These are phyloP conservation scores for Chaetura pelagica DNA, from an alignment of 2,113 vertebrate genomes.

Conservation along the genomic window DNA sequence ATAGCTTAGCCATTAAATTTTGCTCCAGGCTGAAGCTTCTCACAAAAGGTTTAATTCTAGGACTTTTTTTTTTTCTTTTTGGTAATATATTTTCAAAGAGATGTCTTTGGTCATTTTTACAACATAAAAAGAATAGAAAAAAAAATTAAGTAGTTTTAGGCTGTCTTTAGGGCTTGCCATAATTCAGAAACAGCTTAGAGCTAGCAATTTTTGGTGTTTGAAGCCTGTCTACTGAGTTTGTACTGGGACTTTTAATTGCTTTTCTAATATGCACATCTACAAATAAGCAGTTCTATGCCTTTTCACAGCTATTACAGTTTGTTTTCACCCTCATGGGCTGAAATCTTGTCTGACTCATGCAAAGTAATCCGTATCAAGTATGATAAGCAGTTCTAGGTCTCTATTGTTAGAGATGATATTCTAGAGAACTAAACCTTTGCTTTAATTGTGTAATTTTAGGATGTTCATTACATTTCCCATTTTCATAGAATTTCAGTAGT, in stretches of 20 bases:
- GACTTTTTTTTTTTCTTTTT: background rate
- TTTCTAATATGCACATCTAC: slow-evolving; percentile 14
- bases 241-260: background rate
- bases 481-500: background rate
- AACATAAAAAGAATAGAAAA: background rate
- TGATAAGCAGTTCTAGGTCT: background rate
- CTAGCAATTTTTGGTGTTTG: background rate
- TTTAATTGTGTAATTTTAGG: background rate
- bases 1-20: slow-evolving; percentile 55
- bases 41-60: slow-evolving; percentile 58
- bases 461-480: background rate
- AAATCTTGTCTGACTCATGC: slow-evolving; percentile 6
- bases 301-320: background rate
- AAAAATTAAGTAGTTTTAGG: slow-evolving; percentile 25
- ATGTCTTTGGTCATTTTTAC: slow-evolving; percentile 47
- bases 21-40: slow-evolving; percentile 50
- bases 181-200: slow-evolving; percentile 15
- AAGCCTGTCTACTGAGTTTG: background rate
- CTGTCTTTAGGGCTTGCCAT: slow-evolving; percentile 10
- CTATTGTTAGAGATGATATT: background rate
- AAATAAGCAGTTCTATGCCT: background rate
- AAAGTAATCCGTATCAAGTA: background rate
- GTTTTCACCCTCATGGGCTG: background rate
- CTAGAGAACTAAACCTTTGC: background rate
- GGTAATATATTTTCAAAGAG: slow-evolving; percentile 38